Conservation (phyloP, 1,140 invertebrate genomes). For the Andrena cerasifolii region DNA sequence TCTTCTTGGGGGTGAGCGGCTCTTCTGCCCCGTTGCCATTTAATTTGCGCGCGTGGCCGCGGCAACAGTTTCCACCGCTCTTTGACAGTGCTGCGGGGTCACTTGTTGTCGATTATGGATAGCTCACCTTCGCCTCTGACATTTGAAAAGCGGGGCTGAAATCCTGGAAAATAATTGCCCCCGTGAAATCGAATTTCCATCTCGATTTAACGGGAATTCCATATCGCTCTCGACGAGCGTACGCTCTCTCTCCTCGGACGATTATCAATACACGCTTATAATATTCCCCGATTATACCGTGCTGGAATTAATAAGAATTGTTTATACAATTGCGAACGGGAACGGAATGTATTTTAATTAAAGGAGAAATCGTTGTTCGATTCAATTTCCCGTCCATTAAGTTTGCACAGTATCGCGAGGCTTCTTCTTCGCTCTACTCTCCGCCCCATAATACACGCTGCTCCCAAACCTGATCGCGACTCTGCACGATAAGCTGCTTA, state of each 20-base stretch:
- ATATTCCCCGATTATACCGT: conserved; percentile 17
- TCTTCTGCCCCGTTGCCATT: conserved; percentile 7
- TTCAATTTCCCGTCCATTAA: background rate
- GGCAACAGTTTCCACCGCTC: background rate
- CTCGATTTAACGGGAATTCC: background rate
- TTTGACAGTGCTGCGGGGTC: background rate
- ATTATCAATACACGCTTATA: conserved; percentile 21
- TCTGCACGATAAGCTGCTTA: no score
- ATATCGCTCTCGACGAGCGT: background rate
- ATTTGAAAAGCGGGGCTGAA: conserved; percentile 23
- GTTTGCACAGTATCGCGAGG: background rate
- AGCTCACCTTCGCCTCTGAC: conserved; percentile 11
- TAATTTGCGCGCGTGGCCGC: conserved; percentile 19
- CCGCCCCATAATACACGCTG: background rate
- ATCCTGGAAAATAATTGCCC: conserved; percentile 18
- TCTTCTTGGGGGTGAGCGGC: background rate
- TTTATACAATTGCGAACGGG: conserved; percentile 2
- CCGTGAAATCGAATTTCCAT: conserved; percentile 23
- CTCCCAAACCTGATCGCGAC: no score
- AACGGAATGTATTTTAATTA: conserved; percentile 8
- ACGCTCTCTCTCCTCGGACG: background rate
- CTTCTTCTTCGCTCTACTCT: background rate
- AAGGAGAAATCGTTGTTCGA: conserved; percentile 4
- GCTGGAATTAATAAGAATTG: conserved; percentile 20
- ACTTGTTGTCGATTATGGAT: conserved; percentile 28